phyloP scores from a whole-genome alignment of 2,113 vertebrate genomes.

The Microtus pennsylvanicus region DNA sequence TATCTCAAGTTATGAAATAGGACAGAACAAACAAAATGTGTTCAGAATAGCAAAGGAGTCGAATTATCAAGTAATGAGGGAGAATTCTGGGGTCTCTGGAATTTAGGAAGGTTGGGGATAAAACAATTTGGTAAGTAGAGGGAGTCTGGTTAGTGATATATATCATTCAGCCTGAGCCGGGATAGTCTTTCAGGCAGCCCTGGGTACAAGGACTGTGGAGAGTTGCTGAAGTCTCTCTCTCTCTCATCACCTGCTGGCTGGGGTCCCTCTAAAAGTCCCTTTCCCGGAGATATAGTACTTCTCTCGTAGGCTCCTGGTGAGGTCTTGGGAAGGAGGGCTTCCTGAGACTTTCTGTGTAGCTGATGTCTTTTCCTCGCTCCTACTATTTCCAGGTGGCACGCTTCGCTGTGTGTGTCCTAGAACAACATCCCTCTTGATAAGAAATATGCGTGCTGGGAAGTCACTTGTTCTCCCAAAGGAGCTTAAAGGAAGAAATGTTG shows the following conservation, averaged over 20 bases:
- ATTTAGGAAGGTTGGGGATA: background rate
- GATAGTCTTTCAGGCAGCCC: too few relatives aligned
- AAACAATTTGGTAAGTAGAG: background rate
- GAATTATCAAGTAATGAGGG: background rate
- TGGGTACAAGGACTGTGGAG: background rate
- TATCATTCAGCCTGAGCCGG: background rate
- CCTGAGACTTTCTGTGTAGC: background rate
- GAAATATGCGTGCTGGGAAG: background rate
- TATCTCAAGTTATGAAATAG: background rate
- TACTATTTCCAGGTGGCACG: background rate
- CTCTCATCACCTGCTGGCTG: background rate
- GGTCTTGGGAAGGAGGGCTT: background rate
- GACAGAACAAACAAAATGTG: background rate
- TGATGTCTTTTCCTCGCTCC: background rate
- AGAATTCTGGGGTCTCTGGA: background rate
- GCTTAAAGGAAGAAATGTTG: constrained; percentile 41
- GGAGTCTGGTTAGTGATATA: background rate
- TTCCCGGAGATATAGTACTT: background rate
- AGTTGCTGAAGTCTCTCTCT: background rate
- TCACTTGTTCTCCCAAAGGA: background rate
- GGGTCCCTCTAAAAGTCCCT: background rate
- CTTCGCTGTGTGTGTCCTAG: background rate
- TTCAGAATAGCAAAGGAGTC: background rate
- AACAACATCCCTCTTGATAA: background rate
- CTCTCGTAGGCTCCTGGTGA: background rate